Conservation (phyloP, 2,797 vertebrate genomes). For the Phoxinus dragarum region DNA sequence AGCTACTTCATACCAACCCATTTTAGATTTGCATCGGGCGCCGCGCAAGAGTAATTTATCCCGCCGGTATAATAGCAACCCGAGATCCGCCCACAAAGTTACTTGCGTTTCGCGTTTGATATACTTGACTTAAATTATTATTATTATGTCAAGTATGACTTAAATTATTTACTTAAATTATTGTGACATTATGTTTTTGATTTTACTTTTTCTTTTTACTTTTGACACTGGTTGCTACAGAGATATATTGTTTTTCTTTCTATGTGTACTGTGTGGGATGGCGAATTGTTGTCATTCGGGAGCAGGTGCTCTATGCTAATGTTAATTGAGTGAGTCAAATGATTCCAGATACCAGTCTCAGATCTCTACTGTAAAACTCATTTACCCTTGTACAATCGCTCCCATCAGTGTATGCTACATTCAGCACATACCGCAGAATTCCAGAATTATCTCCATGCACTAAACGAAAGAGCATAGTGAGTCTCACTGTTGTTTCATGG, state of each 20-base stretch:
- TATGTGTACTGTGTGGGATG: slow-evolving; percentile 63
- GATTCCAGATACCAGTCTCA: slow-evolving; percentile 76
- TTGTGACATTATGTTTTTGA: neutral
- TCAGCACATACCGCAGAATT: slow-evolving; percentile 67
- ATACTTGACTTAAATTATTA: too few species aligned
- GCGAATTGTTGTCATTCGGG: slow-evolving; percentile 65
- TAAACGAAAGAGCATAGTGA: slow-evolving; percentile 63
- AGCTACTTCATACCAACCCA: too few species aligned
- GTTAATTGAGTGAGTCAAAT: slow-evolving; percentile 80
- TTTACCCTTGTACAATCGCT: slow-evolving; percentile 56
- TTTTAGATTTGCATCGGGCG: too few species aligned
- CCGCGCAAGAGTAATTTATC: too few species aligned
- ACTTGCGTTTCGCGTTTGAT: too few species aligned
- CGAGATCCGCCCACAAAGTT: too few species aligned
- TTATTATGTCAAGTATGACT: too few species aligned
- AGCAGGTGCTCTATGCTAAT: slow-evolving; percentile 79
- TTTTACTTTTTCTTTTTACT: neutral
- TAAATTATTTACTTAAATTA: neutral
- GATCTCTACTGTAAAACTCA: slow-evolving; percentile 62
- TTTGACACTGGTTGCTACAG: slow-evolving; percentile 12
- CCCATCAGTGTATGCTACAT: slow-evolving; percentile 63
- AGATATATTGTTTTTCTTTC: slow-evolving; percentile 61
- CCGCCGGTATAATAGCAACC: too few species aligned
- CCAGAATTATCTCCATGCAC: slow-evolving; percentile 62
- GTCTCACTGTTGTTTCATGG: slow-evolving; percentile 52